Evolutionary conservation across 92 coral and sea anemone genomes (phyloP), one percentile per base, ranked within the genome.

Genomic region (Paramuricea clavata): DNA sequence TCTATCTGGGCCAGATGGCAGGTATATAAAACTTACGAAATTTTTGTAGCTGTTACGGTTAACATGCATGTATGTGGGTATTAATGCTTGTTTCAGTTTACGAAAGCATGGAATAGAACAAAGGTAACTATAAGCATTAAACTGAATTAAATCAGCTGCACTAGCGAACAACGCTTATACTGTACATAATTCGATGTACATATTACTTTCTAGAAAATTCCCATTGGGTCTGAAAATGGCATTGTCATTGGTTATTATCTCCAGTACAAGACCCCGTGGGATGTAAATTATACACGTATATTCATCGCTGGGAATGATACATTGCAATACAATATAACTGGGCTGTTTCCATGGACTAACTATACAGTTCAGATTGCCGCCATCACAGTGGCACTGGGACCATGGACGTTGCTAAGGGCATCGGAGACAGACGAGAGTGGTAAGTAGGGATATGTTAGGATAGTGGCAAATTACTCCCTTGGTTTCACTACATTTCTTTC

Each of bases 351-450:
- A 4, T 96, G 98, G 98, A 93, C 97, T n/a, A 8, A 12, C 26
- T 96, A 96, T 76, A 90, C 80, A 31, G 81, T 94, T 35, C 87
- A 93, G n/a, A 93, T 96, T 54, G 93, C 89, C 86, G 99, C 98
- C 59, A 47, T 88, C 64, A 96, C 99, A 68, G 92, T 94, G 57
- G 83, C 69, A 35, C 39, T 59, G 54, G 99, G 99, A 59, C 98
- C 98, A n/a, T 78, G 35, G 86, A 91, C 97, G 71, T 64, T 56
- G 5, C 82, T 90, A 88, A 79, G 73, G 80, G 85, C 87, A 74
- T 83, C 86, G 71, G 87, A 88, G 76, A 96, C 99, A 25, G n/a
- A 44, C 5, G 98, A 96, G 89, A 94, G 93, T 71, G 97, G 99
- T 94, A 74, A 21, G 62, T 54, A 23, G 6, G 62, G 62, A 54